Percentiles rank a stretch among this genome's conserved stretches.
phyloP scores from a whole-genome alignment of 2,888 invertebrate genomes.

The Patella depressa region DNA sequence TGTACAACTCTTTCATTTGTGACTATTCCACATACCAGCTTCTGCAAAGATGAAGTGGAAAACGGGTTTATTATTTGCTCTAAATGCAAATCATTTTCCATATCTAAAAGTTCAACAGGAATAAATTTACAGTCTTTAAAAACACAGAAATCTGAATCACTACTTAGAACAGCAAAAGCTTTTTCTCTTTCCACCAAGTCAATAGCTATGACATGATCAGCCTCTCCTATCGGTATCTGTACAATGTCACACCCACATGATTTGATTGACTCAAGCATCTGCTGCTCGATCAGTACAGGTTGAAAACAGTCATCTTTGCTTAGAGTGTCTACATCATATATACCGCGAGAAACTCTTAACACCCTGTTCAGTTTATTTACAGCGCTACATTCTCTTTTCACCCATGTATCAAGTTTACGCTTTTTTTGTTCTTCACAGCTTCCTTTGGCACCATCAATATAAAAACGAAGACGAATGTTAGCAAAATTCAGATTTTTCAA shows the following conservation, averaged over 20 bases:
- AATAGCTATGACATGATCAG: conserved; percentile 60
- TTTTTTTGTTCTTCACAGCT: conserved; percentile 48
- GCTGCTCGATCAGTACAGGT: conserved; percentile 64
- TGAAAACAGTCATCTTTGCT: conserved; percentile 45
- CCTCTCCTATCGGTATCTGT: conserved; percentile 56
- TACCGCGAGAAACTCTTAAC: not conserved
- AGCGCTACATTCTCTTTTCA: conserved; percentile 50
- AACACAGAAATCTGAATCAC: conserved; percentile 68
- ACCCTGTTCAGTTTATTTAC: conserved; percentile 47
- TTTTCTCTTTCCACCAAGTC: conserved; percentile 52
- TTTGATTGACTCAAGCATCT: conserved; percentile 51
- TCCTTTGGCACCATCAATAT: conserved; percentile 64
- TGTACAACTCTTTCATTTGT: conserved; percentile 45
- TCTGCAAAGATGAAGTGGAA: conserved; percentile 5
- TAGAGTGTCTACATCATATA: conserved; percentile 41
- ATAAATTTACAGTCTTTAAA: conserved; percentile 60
- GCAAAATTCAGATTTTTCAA: conserved; percentile 54
- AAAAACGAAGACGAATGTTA: conserved; percentile 63
- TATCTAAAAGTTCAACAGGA: conserved; percentile 62
- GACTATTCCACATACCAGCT: conserved; percentile 56
- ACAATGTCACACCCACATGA: conserved; percentile 60
- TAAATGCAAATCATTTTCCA: conserved; percentile 58
- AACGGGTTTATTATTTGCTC: conserved; percentile 53
- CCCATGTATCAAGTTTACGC: conserved; percentile 65
- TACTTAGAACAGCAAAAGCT: conserved; percentile 63